Conservation (phyloP, 2,888 invertebrate genomes). For the Elgonia sp. region DNA sequence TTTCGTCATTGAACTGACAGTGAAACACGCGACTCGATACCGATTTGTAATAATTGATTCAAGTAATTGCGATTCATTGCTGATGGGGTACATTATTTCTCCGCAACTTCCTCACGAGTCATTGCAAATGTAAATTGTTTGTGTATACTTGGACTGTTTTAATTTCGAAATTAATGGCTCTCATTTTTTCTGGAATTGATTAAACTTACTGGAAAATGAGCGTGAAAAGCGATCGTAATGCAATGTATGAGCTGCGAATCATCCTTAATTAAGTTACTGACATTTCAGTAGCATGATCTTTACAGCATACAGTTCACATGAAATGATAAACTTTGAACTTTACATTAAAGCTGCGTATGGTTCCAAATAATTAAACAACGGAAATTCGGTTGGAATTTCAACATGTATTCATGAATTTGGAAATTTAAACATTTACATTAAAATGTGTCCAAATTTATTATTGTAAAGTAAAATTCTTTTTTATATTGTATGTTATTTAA, state of each 20-base stretch:
- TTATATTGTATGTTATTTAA: too few species aligned
- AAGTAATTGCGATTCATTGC: conserved; percentile 49
- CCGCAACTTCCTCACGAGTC: background rate
- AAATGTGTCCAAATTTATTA: too few species aligned
- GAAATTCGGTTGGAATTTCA: background rate
- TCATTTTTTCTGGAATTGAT: conserved; percentile 5
- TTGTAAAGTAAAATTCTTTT: too few species aligned
- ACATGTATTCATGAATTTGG: too few species aligned
- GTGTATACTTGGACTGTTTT: background rate
- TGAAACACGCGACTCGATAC: conserved; percentile 38
- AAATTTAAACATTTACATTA: too few species aligned
- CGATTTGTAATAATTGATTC: conserved; percentile 58
- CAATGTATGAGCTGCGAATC: background rate
- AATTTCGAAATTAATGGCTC: background rate
- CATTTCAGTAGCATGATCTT: conserved; percentile 21
- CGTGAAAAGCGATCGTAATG: background rate
- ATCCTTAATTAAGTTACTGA: conserved; percentile 10
- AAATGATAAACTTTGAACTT: conserved; percentile 12
- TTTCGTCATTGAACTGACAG: conserved; percentile 51
- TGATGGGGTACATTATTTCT: background rate
- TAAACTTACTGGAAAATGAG: background rate
- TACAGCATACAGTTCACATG: background rate
- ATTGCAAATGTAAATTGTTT: background rate
- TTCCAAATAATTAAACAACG: background rate
- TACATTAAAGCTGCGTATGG: background rate